These are phyloP conservation scores for Oscheius sp. DNA, from an alignment of 2,888 invertebrate species.

Conservation along the genomic window DNA sequence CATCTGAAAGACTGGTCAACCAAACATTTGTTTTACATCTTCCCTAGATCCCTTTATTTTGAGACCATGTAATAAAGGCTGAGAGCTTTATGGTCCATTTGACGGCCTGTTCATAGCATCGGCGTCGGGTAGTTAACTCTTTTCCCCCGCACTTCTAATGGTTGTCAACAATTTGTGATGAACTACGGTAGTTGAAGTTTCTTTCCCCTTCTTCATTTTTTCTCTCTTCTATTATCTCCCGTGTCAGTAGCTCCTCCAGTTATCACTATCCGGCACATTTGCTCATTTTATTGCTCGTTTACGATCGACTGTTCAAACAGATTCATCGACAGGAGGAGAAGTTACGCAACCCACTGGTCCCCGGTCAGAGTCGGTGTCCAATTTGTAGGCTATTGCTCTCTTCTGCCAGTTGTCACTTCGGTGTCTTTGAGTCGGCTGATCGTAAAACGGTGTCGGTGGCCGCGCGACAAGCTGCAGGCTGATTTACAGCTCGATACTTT, in stretches of 20 bases:
- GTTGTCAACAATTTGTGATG: not conserved
- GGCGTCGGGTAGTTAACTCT: conserved; percentile 7
- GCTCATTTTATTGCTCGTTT: conserved; percentile 12
- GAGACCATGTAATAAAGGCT: not conserved
- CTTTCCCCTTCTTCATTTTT: not conserved
- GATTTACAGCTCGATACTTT: conserved; percentile 24
- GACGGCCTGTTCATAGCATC: not conserved
- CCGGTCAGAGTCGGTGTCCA: not conserved
- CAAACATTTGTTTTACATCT: conserved; percentile 18
- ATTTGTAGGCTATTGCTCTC: conserved; percentile 16
- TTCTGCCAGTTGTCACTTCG: conserved; percentile 32
- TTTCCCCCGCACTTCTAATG: conserved; percentile 9
- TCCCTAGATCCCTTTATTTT: not conserved
- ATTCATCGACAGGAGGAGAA: conserved; percentile 18
- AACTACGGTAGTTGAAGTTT: not conserved
- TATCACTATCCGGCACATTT: conserved; percentile 19
- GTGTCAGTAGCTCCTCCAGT: conserved; percentile 22
- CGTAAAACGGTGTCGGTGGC: conserved; percentile 27
- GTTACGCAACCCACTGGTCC: conserved; percentile 1
- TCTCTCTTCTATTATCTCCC: not conserved
- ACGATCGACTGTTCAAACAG: conserved; percentile 12
- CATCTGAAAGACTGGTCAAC: not conserved
- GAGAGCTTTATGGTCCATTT: conserved; percentile 6
- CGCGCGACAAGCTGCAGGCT: conserved; percentile 24
- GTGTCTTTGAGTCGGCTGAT: conserved; percentile 24